phyloP scores from a whole-genome alignment of 2,888 invertebrate genomes.

The Cantharis nigra region DNA sequence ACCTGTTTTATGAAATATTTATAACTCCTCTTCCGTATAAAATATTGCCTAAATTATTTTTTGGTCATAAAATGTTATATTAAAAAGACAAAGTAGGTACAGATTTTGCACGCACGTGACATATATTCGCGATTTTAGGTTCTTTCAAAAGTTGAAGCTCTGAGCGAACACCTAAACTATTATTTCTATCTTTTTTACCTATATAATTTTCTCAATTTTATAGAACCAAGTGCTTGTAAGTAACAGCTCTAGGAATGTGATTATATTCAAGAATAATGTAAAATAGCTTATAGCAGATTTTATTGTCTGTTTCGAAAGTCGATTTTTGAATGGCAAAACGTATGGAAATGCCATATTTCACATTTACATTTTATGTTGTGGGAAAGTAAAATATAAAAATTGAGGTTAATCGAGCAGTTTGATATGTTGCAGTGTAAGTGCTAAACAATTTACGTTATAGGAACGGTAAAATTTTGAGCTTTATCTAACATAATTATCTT shows the following conservation, averaged over 20 bases:
- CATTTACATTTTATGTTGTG: neutral
- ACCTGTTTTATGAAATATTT: neutral
- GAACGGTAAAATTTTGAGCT: conserved; percentile 9
- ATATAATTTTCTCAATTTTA: too few relatives aligned
- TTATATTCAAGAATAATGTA: too few relatives aligned
- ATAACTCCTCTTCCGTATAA: neutral
- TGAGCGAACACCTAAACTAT: neutral
- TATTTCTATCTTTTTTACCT: too few relatives aligned
- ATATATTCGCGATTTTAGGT: too few relatives aligned
- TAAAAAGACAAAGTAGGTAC: neutral
- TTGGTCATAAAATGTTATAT: neutral
- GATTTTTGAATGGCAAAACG: neutral
- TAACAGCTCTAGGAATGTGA: too few relatives aligned
- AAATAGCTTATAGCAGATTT: too few relatives aligned
- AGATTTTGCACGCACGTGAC: neutral
- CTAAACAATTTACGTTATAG: conserved; percentile 1
- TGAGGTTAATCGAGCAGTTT: neutral
- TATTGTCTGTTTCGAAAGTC: too few relatives aligned
- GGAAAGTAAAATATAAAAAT: neutral
- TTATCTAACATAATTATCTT: conserved; percentile 23
- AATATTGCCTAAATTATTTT: neutral
- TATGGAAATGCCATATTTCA: neutral
- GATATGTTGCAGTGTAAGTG: conserved; percentile 4
- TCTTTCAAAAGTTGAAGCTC: neutral
- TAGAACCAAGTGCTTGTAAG: too few relatives aligned